Evolutionary conservation across 2,888 invertebrate species (phyloP).

Genomic region (Drosophila leonis): DNA sequence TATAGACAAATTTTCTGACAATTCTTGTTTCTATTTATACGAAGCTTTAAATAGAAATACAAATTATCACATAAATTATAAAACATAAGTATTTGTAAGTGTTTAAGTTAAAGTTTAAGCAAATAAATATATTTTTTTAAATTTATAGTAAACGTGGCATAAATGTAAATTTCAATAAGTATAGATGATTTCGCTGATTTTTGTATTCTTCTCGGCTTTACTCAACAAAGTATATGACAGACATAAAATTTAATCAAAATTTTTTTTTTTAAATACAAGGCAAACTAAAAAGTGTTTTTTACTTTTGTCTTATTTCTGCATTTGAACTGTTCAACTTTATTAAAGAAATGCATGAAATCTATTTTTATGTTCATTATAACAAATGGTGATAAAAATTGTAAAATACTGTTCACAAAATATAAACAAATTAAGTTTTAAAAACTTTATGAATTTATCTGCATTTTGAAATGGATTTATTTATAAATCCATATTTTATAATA

Average conservation of each 20-base stretch:
- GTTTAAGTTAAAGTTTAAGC: not conserved
- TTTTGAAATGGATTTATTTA: not conserved
- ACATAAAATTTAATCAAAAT: no score
- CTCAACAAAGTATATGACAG: no score
- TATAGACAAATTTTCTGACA: not conserved
- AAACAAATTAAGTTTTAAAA: not conserved
- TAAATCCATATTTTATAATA: not conserved
- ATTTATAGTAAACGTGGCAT: no score
- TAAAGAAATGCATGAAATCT: not conserved
- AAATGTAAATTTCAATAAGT: no score
- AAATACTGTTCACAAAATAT: not conserved
- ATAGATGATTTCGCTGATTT: no score
- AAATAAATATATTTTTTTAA: not conserved
- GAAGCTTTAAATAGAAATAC: not conserved
- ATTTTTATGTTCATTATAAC: not conserved
- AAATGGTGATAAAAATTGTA: not conserved
- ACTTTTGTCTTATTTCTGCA: not conserved
- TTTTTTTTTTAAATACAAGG: not conserved
- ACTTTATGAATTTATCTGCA: not conserved
- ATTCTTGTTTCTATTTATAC: not conserved
- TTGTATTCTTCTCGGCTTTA: no score
- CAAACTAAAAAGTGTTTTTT: not conserved
- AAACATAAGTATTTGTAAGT: not conserved
- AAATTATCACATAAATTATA: not conserved
- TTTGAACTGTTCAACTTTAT: not conserved